phyloP scores from a whole-genome alignment of 2,797 vertebrate species.

The Xenops minutus region DNA sequence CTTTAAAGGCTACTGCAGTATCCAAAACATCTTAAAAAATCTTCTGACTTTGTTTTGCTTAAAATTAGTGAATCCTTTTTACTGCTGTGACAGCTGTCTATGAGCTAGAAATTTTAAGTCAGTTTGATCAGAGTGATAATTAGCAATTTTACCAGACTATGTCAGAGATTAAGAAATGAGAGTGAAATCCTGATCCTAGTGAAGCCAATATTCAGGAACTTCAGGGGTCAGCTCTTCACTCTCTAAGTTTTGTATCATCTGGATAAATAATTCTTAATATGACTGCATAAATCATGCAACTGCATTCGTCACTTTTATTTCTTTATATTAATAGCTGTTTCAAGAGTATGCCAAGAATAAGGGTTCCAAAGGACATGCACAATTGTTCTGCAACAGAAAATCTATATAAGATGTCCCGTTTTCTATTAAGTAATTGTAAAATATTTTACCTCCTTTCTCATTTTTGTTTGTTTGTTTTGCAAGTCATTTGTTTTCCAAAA shows the following conservation, averaged over 20 bases:
- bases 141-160: not conserved
- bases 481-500: not conserved
- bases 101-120: not conserved
- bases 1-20: not conserved
- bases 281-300: not conserved
- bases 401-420: not conserved
- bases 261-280: not conserved
- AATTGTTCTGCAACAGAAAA: not conserved
- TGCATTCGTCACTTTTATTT: not conserved
- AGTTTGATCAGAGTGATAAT: not conserved
- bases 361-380: not conserved
- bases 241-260: not conserved
- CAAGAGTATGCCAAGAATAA: not conserved
- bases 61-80: not conserved
- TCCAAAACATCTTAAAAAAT: not conserved
- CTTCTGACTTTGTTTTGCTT: not conserved
- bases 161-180: not conserved
- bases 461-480: not conserved
- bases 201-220: not conserved
- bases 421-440: not conserved
- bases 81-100: not conserved
- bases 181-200: not conserved
- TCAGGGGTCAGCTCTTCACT: not conserved
- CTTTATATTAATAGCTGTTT: not conserved
- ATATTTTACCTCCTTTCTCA: not conserved